A percentile compares a stretch with the other conserved stretches of the same genome.
Conservation (phyloP, 1,140 invertebrate species). For the Drosophila punjabiensis region DNA sequence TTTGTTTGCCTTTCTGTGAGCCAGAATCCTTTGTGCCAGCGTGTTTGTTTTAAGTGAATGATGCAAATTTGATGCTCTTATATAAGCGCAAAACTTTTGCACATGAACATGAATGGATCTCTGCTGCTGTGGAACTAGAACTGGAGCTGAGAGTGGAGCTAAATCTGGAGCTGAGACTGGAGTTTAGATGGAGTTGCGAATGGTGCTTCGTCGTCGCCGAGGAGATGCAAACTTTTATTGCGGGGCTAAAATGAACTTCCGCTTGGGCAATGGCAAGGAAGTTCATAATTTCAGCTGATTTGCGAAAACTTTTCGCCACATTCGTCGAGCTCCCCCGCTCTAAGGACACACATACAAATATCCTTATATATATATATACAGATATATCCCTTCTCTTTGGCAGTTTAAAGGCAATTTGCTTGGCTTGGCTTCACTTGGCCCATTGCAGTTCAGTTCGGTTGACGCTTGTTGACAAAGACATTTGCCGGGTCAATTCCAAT, state of each 20-base stretch:
- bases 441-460: conserved; percentile 37
- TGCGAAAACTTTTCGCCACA: conserved; percentile 73
- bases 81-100: conserved; percentile 80
- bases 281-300: conserved; percentile 84
- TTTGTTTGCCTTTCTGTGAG: conserved; percentile 52
- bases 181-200: conserved; percentile 28
- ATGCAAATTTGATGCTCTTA: conserved; percentile 82
- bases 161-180: conserved; percentile 15
- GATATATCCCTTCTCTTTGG: conserved; percentile 37
- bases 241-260: conserved; percentile 84
- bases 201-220: conserved; percentile 31
- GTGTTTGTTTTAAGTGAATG: conserved; percentile 82
- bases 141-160: conserved; percentile 5
- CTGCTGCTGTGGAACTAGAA: conserved; percentile 8
- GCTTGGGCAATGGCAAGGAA: conserved; percentile 69
- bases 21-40: conserved; percentile 53
- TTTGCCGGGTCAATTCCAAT: conserved; percentile 66
- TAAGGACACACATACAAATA: conserved; percentile 3
- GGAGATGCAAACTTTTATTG: conserved; percentile 81
- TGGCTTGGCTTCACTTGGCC: conserved; percentile 56
- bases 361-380: not conserved
- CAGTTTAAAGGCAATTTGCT: conserved; percentile 73
- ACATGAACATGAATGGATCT: conserved; percentile 72
- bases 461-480: conserved; percentile 76
- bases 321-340: conserved; percentile 28